Percentiles rank a stretch among this genome's conserved stretches.
Conservation (phyloP, 2,888 invertebrate genomes). For the Nomada fucata region DNA sequence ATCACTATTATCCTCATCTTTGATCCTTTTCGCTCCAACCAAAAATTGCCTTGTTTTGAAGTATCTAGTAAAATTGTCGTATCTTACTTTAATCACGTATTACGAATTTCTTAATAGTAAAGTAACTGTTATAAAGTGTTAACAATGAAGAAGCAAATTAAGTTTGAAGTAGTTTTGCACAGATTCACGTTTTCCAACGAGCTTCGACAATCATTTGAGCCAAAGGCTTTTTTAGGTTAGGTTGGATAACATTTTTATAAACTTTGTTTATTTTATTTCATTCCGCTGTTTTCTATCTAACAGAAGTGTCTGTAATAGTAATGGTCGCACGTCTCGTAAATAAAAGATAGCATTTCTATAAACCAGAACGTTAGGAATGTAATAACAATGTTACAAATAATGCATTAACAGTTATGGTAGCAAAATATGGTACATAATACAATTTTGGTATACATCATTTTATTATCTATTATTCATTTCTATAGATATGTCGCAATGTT, state of each 20-base stretch:
- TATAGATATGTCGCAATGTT: not conserved
- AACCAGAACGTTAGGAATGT: not conserved
- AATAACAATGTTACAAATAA: not conserved
- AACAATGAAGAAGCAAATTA: too few species aligned
- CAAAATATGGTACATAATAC: not conserved
- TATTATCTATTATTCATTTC: not conserved
- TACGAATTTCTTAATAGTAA: not conserved
- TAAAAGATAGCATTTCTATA: not conserved
- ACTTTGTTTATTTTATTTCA: not conserved
- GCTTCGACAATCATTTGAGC: too few species aligned
- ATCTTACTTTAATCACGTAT: not conserved
- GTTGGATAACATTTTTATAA: too few species aligned
- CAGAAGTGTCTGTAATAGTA: not conserved
- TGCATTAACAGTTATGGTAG: not conserved
- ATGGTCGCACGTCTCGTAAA: not conserved
- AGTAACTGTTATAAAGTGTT: too few species aligned
- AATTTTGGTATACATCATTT: not conserved
- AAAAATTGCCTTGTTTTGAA: not conserved
- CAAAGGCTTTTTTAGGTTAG: too few species aligned
- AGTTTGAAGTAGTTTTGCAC: too few species aligned
- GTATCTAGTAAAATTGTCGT: not conserved
- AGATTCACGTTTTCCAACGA: too few species aligned
- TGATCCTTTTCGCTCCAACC: slow-evolving; percentile 6
- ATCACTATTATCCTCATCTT: slow-evolving; percentile 15
- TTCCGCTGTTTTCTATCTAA: not conserved